Conservation (phyloP, 1,140 invertebrate species). For the Druon quercuslanigerum region DNA sequence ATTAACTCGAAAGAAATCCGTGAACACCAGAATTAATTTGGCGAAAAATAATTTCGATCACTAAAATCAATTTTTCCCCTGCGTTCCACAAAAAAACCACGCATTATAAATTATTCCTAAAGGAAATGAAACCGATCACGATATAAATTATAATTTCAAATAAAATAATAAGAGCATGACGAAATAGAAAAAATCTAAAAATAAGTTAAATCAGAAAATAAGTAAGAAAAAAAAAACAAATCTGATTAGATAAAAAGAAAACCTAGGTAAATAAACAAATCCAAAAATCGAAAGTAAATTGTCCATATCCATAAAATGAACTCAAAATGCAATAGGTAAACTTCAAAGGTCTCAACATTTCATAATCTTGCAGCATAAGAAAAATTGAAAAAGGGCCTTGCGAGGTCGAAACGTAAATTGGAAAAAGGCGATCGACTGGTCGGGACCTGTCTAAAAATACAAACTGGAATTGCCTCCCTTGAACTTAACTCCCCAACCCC, state of each 20-base stretch:
- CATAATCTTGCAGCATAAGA: slow-evolving; percentile 15
- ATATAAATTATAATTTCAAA: not conserved
- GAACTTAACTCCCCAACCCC: not conserved
- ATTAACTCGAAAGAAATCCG: no score
- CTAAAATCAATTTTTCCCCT: no score
- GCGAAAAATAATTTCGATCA: no score
- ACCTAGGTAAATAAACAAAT: no score
- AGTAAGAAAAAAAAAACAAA: no score
- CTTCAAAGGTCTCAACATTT: not conserved
- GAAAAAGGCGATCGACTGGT: slow-evolving; percentile 12
- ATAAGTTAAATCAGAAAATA: no score
- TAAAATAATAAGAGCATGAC: slow-evolving; percentile 45
- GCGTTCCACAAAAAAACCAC: no score
- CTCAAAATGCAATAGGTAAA: not conserved
- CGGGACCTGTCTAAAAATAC: slow-evolving; percentile 17
- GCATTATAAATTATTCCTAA: not conserved
- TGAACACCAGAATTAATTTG: no score
- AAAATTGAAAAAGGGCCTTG: slow-evolving; percentile 18
- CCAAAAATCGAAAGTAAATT: not conserved
- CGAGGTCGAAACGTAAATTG: slow-evolving; percentile 14
- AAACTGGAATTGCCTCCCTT: slow-evolving; percentile 7
- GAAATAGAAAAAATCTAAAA: slow-evolving; percentile 40
- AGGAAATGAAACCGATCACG: not conserved
- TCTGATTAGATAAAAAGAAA: no score
- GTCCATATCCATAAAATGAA: not conserved